Base-by-base conservation (phyloP, 1,140 invertebrate genomes). In the Sycobia sp. region DNA sequence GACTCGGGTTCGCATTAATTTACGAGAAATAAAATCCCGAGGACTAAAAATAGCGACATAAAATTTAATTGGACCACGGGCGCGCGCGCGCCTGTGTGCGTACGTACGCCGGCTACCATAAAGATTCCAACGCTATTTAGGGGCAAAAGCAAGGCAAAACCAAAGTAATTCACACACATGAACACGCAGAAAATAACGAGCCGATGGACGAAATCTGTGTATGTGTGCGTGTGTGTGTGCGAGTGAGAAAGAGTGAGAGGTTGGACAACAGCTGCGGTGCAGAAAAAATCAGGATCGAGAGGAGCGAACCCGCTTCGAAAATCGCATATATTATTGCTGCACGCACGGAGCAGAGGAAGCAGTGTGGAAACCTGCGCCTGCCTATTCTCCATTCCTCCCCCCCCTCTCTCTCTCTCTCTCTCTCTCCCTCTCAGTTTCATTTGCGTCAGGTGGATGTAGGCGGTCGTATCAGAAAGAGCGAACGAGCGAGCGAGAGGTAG, bases 261-360 rank as follows among this genome's bases (percentile, higher is more conserved):
- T n/a, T n/a, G n/a, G n/a, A n/a, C n/a, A n/a, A n/a, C n/a, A 18
- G 47, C 27, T 18, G 43, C 13, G 9, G 44, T 14, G n/a, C 22
- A 53, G 1, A 53, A 46, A 53, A 53, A 14, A n/a, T n/a, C 25
- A 29, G 27, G 16, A 49, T 27, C 9, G 5, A 38, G 13, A 5
- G n/a, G 32, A 46, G 18, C 18, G 27, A 57, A 57, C 22, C 11
- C 4, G 13, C 47, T 29, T 61, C 20, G 22, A 47, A 61, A 62
- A 47, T 49, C 43, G 60, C 32, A 47, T 62, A 55, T 62, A n/a
- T 62, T 55, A 62, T 62, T 51, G 43, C 55, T 55, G 36, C 38
- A 51, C 38, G 39, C n/a, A n/a, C n/a, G n/a, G n/a, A 27, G 39
- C n/a, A 16, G 38, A 44, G 29, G 11, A 29, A 32, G n/a, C n/a